These are phyloP conservation scores for Volucella zonaria DNA, from an alignment of 2,888 invertebrate genomes.

Conservation along the genomic window DNA sequence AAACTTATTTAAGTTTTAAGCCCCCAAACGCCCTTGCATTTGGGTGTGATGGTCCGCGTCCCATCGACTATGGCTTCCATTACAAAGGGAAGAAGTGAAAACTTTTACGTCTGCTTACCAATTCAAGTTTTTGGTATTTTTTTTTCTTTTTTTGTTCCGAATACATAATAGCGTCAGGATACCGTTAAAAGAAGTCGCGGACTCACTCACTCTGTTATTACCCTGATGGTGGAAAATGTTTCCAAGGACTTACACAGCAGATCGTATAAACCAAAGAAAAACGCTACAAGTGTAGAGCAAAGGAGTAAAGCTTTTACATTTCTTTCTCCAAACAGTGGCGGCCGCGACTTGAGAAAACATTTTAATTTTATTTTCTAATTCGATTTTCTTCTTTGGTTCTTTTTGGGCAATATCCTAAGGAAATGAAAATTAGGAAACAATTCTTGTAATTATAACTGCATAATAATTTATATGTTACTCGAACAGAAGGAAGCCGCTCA, in stretches of 20 bases:
- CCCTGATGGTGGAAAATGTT: background rate
- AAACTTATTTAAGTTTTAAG: conserved; percentile 60
- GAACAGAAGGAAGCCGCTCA: conserved; percentile 46
- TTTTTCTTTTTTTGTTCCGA: too few relatives aligned
- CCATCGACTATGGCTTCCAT: conserved; percentile 28
- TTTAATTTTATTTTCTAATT: conserved; percentile 66
- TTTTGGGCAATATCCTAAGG: conserved; percentile 28
- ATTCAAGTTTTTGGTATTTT: conserved; percentile 61
- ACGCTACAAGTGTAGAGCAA: conserved; percentile 41
- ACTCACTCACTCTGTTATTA: conserved; percentile 35
- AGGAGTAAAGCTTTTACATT: conserved; percentile 4
- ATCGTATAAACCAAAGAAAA: conserved; percentile 6
- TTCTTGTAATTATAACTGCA: conserved; percentile 64
- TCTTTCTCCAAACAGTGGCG: conserved; percentile 10
- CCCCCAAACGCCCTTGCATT: background rate
- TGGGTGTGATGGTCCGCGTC: background rate
- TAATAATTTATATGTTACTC: conserved; percentile 66
- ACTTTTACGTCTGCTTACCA: conserved; percentile 67
- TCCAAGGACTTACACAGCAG: conserved; percentile 32
- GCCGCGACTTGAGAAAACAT: conserved; percentile 26
- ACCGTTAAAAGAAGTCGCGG: conserved; percentile 60
- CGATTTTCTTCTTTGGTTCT: conserved; percentile 27
- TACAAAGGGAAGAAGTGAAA: conserved; percentile 57
- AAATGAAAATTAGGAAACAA: conserved; percentile 67
- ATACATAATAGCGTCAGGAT: conserved; percentile 62